Conservation (phyloP, 1,140 invertebrate genomes). For the Pogonus chalceus region DNA sequence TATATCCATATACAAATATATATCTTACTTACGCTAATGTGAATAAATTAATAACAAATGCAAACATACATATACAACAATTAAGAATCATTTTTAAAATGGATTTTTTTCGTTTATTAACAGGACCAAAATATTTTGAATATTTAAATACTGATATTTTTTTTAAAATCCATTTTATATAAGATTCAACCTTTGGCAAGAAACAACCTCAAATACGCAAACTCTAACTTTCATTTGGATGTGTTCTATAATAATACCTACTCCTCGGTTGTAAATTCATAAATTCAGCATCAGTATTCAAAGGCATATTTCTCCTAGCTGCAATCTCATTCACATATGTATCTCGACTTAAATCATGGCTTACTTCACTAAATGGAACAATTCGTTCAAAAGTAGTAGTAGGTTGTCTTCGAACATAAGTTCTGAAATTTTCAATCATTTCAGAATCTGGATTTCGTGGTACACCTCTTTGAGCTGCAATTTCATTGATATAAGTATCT, state of each 20-base stretch:
- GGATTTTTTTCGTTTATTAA: background rate
- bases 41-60: constrained; percentile 6
- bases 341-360: background rate
- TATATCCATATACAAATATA: too few relatives aligned
- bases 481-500: background rate
- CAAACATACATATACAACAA: background rate
- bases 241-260: background rate
- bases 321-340: background rate
- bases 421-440: background rate
- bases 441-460: background rate
- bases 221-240: background rate
- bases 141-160: too few relatives aligned
- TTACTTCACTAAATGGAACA: too few relatives aligned
- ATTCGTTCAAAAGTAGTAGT: too few relatives aligned
- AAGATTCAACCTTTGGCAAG: constrained; percentile 4
- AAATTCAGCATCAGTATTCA: background rate
- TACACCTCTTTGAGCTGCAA: background rate
- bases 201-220: background rate
- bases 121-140: too few relatives aligned
- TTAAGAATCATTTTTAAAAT: background rate
- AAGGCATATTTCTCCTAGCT: background rate
- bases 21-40: too few relatives aligned
- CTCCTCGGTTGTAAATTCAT: background rate
- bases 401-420: too few relatives aligned
- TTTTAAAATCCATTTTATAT: too few relatives aligned